These are phyloP conservation scores for Eueides isabella DNA, from an alignment of 1,140 invertebrate genomes.

Conservation along the genomic window DNA sequence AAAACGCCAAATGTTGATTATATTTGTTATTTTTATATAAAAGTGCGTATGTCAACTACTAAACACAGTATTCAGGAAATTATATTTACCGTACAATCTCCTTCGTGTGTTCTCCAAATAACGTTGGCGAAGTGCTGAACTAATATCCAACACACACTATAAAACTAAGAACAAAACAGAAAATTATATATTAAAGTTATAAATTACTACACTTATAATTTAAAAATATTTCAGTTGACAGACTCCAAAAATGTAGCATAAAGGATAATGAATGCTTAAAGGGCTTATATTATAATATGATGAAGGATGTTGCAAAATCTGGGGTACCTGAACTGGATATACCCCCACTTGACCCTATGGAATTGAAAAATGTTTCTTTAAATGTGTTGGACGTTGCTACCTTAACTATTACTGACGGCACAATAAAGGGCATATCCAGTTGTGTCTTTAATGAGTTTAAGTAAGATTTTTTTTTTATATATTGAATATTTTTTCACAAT, in stretches of 20 bases:
- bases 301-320: constrained; percentile 36
- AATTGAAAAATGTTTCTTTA: constrained; percentile 39
- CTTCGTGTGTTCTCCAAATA: too few relatives aligned
- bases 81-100: too few relatives aligned
- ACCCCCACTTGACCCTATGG: constrained; percentile 46
- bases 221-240: constrained; percentile 47
- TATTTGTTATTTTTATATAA: too few relatives aligned
- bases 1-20: not conserved
- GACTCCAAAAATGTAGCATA: constrained; percentile 47
- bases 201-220: not conserved
- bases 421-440: constrained; percentile 39
- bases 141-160: not conserved
- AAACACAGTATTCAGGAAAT: too few relatives aligned
- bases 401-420: constrained; percentile 45
- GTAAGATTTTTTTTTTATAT: not conserved
- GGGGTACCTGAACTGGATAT: constrained; percentile 48
- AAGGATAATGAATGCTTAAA: constrained; percentile 46
- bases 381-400: constrained; percentile 37
- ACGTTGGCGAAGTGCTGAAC: too few relatives aligned
- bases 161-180: too few relatives aligned
- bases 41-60: too few relatives aligned
- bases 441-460: constrained; percentile 5
- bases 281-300: constrained; percentile 27
- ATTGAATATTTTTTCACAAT: too few relatives aligned
- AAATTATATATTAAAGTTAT: not conserved